Base-by-base conservation (phyloP, 2,113 vertebrate genomes). In the Formicarius rufipectus region DNA sequence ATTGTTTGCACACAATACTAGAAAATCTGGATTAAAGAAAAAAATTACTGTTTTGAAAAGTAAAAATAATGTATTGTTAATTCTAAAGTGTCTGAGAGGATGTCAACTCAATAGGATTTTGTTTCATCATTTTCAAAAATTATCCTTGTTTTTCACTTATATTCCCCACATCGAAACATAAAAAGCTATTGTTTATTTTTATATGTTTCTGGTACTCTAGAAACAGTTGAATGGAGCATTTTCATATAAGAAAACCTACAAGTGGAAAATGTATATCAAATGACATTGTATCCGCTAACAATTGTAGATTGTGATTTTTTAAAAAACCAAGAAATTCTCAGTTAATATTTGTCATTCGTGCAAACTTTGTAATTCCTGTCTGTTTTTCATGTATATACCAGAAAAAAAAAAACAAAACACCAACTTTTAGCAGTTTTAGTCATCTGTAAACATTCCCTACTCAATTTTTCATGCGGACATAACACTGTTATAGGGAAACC, bases 401-500 rank as follows among this genome's bases (percentile, higher is more conserved):
- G 33, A 68, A 74, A 27, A 92, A 84, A 6, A n/a, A n/a, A n/a
- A n/a, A n/a, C n/a, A n/a, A n/a, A n/a, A n/a, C n/a, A n/a, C n/a
- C n/a, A n/a, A 21, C 45, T 25, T 55, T 64, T 76, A 84, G 10
- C 53, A 42, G 14, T 86, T 84, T 84, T 84, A 78, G 15, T 74
- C 8, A 60, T 37, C 37, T 10, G 15, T 45, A 42, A 92, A 40
- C 21, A 73, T 20, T 64, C n/a, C 16, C 13, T n/a, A 69, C 6
- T 7, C 50, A 84, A 45, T n/a, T 35, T 25, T 74, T 83, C n/a
- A 76, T 30, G 47, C 44, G 44, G 86, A 42, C 4, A 28, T 16
- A 47, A 13, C 15, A 49, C 4, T 1, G 0, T 10, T 81, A 7
- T 7, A 35, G 33, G 14, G 8, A 77, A 39, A 80, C 2, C 9